phyloP scores from a whole-genome alignment of 1,140 invertebrate species.

The Pteromalus puparum region DNA sequence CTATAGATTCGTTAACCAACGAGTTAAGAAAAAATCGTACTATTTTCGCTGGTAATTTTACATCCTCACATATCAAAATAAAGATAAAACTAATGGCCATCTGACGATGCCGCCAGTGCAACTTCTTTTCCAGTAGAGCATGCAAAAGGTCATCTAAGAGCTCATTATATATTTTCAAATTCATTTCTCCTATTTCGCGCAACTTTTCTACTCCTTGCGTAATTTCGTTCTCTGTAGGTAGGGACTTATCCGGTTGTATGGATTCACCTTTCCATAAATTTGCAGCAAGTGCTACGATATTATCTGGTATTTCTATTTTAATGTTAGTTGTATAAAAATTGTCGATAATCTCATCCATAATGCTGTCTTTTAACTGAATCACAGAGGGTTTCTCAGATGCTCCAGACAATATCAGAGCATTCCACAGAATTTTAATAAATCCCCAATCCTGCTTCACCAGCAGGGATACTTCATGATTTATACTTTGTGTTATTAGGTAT shows the following conservation, averaged over 20 bases:
- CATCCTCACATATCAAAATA: conserved; percentile 83
- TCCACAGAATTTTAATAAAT: conserved; percentile 83
- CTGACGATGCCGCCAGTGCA: conserved; percentile 89
- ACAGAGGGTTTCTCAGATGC: conserved; percentile 90
- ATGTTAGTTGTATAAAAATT: conserved; percentile 79
- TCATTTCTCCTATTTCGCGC: conserved; percentile 69
- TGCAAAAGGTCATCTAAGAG: conserved; percentile 80
- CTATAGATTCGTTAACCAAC: conserved; percentile 86
- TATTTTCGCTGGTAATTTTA: conserved; percentile 78
- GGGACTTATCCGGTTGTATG: conserved; percentile 60
- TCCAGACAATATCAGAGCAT: conserved; percentile 82
- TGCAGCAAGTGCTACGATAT: conserved; percentile 74
- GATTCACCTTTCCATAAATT: conserved; percentile 69
- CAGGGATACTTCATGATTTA: conserved; percentile 80
- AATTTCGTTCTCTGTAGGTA: conserved; percentile 69
- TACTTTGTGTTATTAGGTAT: conserved; percentile 84
- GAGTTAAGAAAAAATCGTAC: conserved; percentile 82
- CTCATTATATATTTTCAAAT: conserved; percentile 78
- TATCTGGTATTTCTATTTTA: conserved; percentile 76
- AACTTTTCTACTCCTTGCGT: conserved; percentile 69
- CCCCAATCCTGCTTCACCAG: conserved; percentile 82
- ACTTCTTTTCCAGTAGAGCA: conserved; percentile 80
- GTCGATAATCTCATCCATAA: conserved; percentile 74
- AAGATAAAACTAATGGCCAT: conserved; percentile 85
- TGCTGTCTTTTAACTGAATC: conserved; percentile 82